These are phyloP conservation scores for Hydrolagus affinis DNA, from an alignment of 2,113 vertebrate genomes.

Conservation along the genomic window DNA sequence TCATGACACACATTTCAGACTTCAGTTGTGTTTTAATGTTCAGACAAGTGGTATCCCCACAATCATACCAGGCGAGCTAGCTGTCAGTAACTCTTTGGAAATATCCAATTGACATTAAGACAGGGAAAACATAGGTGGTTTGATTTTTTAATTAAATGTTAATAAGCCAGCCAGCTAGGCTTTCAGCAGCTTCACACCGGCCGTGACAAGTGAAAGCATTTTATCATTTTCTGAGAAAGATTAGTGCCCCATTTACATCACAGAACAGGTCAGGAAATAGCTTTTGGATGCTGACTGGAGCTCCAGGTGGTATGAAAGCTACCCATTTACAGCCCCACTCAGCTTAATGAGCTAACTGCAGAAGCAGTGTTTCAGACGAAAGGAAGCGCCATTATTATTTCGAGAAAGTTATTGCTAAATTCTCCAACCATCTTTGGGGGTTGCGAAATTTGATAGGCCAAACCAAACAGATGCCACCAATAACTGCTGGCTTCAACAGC, in stretches of 20 bases:
- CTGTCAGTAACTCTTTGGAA: not conserved
- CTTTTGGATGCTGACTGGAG: too few species aligned
- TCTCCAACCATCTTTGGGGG: too few species aligned
- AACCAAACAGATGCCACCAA: too few species aligned
- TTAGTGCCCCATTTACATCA: not conserved
- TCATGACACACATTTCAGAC: not conserved
- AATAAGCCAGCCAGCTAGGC: not conserved
- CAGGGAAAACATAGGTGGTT: not conserved
- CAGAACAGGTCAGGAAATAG: too few species aligned
- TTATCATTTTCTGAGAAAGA: not conserved
- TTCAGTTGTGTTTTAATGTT: constrained; percentile 16
- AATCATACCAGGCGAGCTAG: not conserved
- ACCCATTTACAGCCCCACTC: too few species aligned
- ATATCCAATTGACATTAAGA: not conserved
- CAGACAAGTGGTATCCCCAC: not conserved
- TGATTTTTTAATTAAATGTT: not conserved
- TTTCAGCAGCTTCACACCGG: constrained; percentile 9
- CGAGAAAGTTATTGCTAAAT: too few species aligned
- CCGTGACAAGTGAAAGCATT: not conserved
- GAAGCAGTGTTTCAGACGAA: too few species aligned
- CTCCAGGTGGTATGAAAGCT: too few species aligned
- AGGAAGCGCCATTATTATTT: too few species aligned
- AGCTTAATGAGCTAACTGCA: too few species aligned
- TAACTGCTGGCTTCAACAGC: too few species aligned
- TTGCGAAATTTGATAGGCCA: too few species aligned